Evolutionary conservation across 2,888 invertebrate genomes (phyloP).

Genomic region (Ornithoptera priamus): DNA sequence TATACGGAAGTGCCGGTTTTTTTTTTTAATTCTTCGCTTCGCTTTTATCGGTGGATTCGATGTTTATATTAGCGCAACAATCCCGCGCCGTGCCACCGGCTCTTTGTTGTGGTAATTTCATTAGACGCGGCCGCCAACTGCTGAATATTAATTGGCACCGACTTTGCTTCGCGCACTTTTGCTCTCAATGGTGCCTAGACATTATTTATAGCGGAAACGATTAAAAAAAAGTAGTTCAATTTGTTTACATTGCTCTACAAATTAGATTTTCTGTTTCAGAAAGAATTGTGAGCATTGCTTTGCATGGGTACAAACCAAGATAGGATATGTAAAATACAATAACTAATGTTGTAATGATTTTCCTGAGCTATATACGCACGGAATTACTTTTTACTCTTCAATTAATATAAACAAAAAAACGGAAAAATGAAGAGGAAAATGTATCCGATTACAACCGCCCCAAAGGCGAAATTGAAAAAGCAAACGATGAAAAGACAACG

Average conservation of each 20-base stretch:
- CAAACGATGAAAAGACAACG: conserved; percentile 53
- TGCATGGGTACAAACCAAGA: not conserved
- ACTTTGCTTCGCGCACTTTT: conserved; percentile 51
- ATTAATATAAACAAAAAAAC: not conserved
- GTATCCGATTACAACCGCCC: conserved; percentile 13
- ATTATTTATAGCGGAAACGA: conserved; percentile 8
- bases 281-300: not conserved
- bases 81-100: conserved; percentile 50
- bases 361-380: not conserved
- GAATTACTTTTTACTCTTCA: not conserved
- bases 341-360: not conserved
- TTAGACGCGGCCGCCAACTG: conserved; percentile 62
- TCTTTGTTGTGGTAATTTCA: conserved; percentile 77
- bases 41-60: conserved; percentile 64
- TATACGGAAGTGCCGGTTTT: conserved; percentile 22
- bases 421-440: not conserved
- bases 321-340: not conserved
- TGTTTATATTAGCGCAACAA: conserved; percentile 74
- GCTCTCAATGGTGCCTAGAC: conserved; percentile 33
- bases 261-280: not conserved
- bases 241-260: not conserved
- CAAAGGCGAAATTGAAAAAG: conserved; percentile 46
- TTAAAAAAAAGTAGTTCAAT: not conserved
- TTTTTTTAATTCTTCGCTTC: conserved; percentile 34
- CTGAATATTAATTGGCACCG: conserved; percentile 68